Evolutionary conservation across 2,113 vertebrate species (phyloP).

Genomic region (Aspidoscelis tigris): DNA sequence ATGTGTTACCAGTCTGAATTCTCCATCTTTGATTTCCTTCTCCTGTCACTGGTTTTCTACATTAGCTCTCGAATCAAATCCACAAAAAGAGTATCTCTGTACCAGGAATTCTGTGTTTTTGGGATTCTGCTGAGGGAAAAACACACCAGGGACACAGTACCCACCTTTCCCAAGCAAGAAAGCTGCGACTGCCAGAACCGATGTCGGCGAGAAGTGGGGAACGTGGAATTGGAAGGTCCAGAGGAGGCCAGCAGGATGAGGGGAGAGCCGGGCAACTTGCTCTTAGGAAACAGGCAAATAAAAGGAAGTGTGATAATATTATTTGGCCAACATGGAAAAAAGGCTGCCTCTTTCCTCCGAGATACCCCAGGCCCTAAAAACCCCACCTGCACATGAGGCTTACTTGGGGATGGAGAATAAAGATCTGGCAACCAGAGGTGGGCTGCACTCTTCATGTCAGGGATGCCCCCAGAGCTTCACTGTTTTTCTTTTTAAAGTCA

Average conservation of each 20-base stretch:
- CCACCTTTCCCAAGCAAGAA: slow-evolving; percentile 94
- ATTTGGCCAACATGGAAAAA: neutral
- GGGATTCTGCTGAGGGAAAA: neutral
- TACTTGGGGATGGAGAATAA: neutral
- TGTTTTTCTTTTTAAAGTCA: neutral
- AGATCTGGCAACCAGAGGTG: neutral
- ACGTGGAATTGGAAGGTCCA: slow-evolving; percentile 85
- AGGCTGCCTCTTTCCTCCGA: accelerated
- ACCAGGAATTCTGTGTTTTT: neutral
- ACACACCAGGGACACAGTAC: neutral
- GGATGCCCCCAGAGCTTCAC: neutral
- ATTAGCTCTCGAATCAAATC: neutral
- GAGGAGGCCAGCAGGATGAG: slow-evolving; percentile 94
- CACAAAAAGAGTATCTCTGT: neutral
- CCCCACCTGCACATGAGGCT: neutral
- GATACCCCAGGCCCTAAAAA: neutral
- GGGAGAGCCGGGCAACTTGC: slow-evolving; percentile 94
- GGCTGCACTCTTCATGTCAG: neutral
- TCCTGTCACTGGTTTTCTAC: neutral
- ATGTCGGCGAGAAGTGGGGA: slow-evolving; percentile 90
- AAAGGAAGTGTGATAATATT: neutral
- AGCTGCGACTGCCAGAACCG: slow-evolving; percentile 99
- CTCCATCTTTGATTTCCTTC: neutral
- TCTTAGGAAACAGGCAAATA: slow-evolving; percentile 69
- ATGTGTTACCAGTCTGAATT: neutral